Conservation (phyloP, 2,113 vertebrate genomes). For the Irena cyanogastra region DNA sequence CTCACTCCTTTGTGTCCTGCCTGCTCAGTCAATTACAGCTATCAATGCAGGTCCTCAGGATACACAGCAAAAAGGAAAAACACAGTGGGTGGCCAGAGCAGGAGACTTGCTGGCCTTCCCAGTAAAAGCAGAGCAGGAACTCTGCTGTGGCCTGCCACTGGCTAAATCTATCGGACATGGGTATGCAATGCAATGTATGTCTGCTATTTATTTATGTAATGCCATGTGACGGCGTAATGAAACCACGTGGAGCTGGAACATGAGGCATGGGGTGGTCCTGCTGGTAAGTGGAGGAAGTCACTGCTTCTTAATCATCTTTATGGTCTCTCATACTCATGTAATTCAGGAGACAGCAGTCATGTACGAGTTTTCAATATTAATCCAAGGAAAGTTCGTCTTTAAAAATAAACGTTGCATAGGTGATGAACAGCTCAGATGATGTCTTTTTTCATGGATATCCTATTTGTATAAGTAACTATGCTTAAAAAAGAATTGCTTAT, state of each 20-base stretch:
- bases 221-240: accelerated
- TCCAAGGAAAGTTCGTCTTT: not conserved
- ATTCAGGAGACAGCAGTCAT: not conserved
- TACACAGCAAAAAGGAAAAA: constrained; percentile 11
- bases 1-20: not conserved
- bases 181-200: not conserved
- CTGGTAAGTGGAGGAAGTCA: not conserved
- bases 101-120: not conserved
- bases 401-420: not conserved
- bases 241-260: not conserved
- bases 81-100: not conserved
- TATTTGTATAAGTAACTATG: not conserved
- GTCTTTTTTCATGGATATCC: not conserved
- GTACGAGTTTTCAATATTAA: not conserved
- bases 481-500: not conserved
- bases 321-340: not conserved
- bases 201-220: not conserved
- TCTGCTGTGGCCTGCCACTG: not conserved
- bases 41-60: constrained; percentile 19
- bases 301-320: not conserved
- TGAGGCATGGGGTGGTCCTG: not conserved
- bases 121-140: not conserved
- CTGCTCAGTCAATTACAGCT: not conserved
- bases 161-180: not conserved
- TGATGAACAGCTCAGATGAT: not conserved